Evolutionary conservation across 2,797 vertebrate genomes (phyloP).

Genomic region (Melopsittacus undulatus): DNA sequence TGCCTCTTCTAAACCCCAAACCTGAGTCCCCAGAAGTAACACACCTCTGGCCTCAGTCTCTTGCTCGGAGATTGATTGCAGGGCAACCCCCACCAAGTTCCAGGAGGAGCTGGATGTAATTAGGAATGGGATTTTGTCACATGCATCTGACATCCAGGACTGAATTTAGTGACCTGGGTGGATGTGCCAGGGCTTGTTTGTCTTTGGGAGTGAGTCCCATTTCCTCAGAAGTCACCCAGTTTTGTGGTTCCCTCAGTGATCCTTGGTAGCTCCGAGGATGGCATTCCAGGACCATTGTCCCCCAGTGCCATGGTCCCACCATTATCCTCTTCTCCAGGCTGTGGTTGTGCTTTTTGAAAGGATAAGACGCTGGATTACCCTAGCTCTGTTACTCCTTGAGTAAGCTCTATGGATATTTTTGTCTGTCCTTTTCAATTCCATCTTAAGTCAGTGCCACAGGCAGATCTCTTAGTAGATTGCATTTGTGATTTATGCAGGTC

Average conservation of each 20-base stretch:
- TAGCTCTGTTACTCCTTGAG: slow-evolving; percentile 40
- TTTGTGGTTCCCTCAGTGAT: background rate
- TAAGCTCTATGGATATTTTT: slow-evolving; percentile 71
- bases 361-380: background rate
- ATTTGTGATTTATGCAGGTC: slow-evolving; percentile 81
- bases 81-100: rapidly evolving
- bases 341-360: background rate
- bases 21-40: background rate
- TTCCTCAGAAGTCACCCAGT: background rate
- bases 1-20: background rate
- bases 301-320: background rate
- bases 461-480: slow-evolving; percentile 78
- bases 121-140: background rate
- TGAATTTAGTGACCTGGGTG: rapidly evolving
- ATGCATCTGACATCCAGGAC: background rate
- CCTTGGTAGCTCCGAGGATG: background rate
- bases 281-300: background rate
- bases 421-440: slow-evolving; percentile 69
- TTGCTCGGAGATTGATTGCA: background rate
- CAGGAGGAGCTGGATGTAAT: background rate
- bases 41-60: background rate
- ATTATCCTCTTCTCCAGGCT: background rate
- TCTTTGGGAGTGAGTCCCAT: background rate
- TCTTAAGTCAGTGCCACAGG: slow-evolving; percentile 72
- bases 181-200: background rate